phyloP scores from a whole-genome alignment of 2,797 vertebrate genomes.

The Carapus acus region DNA sequence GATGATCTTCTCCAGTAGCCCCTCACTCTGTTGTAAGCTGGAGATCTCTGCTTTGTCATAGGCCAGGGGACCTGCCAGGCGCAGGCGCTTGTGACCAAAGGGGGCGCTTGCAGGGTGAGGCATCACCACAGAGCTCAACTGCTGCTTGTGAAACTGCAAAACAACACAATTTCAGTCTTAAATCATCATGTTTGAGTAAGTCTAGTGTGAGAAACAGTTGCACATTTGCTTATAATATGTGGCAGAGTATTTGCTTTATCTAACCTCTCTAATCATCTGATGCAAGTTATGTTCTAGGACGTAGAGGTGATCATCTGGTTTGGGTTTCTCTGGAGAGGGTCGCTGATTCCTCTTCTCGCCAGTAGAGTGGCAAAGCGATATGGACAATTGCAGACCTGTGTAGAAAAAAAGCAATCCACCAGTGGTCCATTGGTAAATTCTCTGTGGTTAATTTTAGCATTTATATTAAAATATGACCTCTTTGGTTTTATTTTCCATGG shows the following conservation, averaged over 20 bases:
- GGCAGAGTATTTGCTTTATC: background rate
- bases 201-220: no score
- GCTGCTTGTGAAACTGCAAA: constrained; percentile 93
- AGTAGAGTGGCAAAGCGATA: constrained; percentile 91
- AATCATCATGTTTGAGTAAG: no score
- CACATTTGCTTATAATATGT: background rate
- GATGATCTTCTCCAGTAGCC: constrained; percentile 97
- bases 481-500: no score
- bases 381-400: constrained; percentile 93
- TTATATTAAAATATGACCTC: no score
- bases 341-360: constrained; percentile 89
- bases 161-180: no score
- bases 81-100: constrained; percentile 90
- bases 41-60: constrained; percentile 90
- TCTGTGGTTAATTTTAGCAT: no score
- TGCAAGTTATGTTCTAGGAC: constrained; percentile 96
- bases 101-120: constrained; percentile 91
- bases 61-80: constrained; percentile 88
- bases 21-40: constrained; percentile 84
- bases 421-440: no score
- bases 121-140: constrained; percentile 88
- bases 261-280: constrained; percentile 96
- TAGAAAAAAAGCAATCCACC: no score
- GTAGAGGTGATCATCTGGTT: constrained; percentile 91
- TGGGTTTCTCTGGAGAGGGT: constrained; percentile 79